Evolutionary conservation across 2,113 vertebrate species (phyloP), one percentile per base, ranked within the genome.

Genomic region (Salvelinus fontinalis): DNA sequence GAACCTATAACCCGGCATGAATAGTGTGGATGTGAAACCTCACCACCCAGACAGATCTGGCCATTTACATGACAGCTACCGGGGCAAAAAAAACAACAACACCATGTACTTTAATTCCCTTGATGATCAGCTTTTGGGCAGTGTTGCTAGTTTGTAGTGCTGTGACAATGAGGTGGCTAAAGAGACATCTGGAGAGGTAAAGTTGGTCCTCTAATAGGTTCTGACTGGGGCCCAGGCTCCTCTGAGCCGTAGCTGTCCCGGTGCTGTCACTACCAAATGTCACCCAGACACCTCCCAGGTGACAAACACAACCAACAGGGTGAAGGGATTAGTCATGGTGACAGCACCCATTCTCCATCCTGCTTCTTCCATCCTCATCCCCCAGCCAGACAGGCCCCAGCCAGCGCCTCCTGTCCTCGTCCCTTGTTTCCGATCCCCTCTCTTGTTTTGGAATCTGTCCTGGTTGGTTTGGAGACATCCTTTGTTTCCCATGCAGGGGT

Each of bases 201-300:
- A 22, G 20, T 6, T 67, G 64, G 81, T 49, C 79, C 88, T 86
- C 85, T 89, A 89, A 89, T 87, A 83, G 88, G 78, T 81, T 82
- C 84, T 86, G 78, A 77, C 70, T 85, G 87, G 85, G 84, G 66
- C 44, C 85, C 86, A 86, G 80, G 86, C 81, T 88, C 76, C 34
- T 49, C 68, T n/a, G 34, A 48, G 68, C 68, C 82, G 83, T 76
- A 85, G 80, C 71, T 85, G 83, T 89, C 87, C 89, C 79, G 85
- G 75, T 86, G 84, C 89, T 90, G 91, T 91, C 92, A 91, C 86
- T 88, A 84, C 84, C 89, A 86, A 91, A 76, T 91, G 92, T 90
- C 87, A 90, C 88, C 87, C 90, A 91, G 90, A 87, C 91, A 89
- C 92, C 88, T 92, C 87, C 92, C 86, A 89, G 90, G 87, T 90